These are phyloP conservation scores for Chaetura pelagica DNA, from an alignment of 2,113 vertebrate species.

Conservation along the genomic window DNA sequence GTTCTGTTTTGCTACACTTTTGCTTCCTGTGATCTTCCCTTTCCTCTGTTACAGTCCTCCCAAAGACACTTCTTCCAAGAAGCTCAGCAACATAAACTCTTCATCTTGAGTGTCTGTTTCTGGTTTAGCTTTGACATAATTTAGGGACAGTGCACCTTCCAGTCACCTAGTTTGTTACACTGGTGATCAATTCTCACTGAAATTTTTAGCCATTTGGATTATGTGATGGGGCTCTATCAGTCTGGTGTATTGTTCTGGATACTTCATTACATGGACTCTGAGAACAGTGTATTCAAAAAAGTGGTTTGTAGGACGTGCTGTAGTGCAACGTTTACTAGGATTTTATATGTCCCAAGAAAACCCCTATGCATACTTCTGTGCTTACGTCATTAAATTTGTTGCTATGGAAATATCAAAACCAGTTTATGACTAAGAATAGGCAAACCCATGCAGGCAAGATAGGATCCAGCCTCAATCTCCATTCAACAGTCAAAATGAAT, in stretches of 20 bases:
- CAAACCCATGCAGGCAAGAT: not conserved
- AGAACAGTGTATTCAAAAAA: not conserved
- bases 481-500: not conserved
- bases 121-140: not conserved
- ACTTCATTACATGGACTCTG: not conserved
- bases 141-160: not conserved
- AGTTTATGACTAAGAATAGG: not conserved
- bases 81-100: not conserved
- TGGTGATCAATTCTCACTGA: not conserved
- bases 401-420: not conserved
- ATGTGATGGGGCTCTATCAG: not conserved
- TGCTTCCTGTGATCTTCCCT: not conserved
- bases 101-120: not conserved
- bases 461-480: not conserved
- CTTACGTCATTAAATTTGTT: conserved; percentile 11
- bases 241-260: not conserved
- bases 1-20: not conserved
- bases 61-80: not conserved
- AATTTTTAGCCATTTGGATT: not conserved
- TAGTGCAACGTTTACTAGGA: not conserved
- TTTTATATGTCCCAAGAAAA: not conserved
- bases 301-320: not conserved
- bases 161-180: not conserved
- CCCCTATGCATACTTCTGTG: not conserved
- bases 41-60: not conserved